phyloP scores from a whole-genome alignment of 2,888 invertebrate species.

The Pammene aurita region DNA sequence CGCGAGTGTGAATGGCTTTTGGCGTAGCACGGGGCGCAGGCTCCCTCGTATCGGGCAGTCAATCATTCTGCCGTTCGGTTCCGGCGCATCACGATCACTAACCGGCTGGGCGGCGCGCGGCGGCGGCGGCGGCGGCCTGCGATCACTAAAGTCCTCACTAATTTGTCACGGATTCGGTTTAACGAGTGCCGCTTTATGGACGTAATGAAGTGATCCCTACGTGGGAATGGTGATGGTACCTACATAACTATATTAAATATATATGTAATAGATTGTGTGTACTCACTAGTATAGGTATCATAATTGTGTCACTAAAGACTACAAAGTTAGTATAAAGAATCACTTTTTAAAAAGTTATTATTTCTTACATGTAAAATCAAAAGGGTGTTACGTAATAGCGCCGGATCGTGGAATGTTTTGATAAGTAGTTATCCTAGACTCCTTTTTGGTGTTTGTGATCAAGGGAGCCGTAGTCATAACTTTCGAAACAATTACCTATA shows the following conservation, averaged over 20 bases:
- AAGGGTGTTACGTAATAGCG: too few species aligned
- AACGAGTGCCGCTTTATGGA: slow-evolving; percentile 46
- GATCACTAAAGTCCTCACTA: slow-evolving; percentile 48
- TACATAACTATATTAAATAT: not conserved
- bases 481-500: too few species aligned
- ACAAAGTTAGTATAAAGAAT: too few species aligned
- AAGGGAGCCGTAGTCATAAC: too few species aligned
- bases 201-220: slow-evolving; percentile 51
- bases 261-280: too few species aligned
- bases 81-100: slow-evolving; percentile 58
- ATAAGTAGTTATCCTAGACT: too few species aligned
- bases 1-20: not conserved
- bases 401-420: too few species aligned
- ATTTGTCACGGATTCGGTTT: slow-evolving; percentile 60
- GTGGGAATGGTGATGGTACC: slow-evolving; percentile 52
- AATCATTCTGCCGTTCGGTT: slow-evolving; percentile 70
- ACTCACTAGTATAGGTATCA: too few species aligned
- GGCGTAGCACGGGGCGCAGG: slow-evolving; percentile 16
- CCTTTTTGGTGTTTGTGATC: too few species aligned
- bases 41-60: slow-evolving; percentile 63
- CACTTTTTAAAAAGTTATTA: too few species aligned
- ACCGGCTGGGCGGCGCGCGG: slow-evolving; percentile 60
- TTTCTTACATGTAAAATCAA: too few species aligned
- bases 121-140: slow-evolving; percentile 52
- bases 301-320: too few species aligned